Evolutionary conservation across 1,140 invertebrate genomes (phyloP).

Genomic region (Streblospio benedicti): DNA sequence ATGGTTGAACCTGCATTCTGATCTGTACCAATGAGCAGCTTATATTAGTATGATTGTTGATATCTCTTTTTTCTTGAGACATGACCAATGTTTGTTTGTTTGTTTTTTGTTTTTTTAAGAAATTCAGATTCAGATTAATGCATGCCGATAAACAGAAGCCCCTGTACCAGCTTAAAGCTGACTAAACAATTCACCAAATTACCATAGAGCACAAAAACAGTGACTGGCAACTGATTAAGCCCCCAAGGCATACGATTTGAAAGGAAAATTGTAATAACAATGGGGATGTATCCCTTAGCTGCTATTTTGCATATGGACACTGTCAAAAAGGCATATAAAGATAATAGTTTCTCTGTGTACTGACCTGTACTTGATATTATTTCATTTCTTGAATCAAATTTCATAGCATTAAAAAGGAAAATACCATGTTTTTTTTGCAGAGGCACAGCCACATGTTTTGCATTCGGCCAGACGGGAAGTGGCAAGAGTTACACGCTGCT

Average conservation of each 20-base stretch:
- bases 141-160: too few relatives aligned
- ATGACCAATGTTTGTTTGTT: too few relatives aligned
- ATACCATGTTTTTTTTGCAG: not conserved
- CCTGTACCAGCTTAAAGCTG: too few relatives aligned
- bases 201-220: not conserved
- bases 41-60: too few relatives aligned
- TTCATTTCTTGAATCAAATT: not conserved
- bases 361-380: not conserved
- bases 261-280: not conserved
- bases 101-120: too few relatives aligned
- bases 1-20: too few relatives aligned
- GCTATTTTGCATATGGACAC: not conserved
- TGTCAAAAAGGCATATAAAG: not conserved
- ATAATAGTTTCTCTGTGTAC: not conserved
- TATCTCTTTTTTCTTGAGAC: too few relatives aligned
- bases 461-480: slow-evolving; percentile 20
- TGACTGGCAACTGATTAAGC: not conserved
- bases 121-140: too few relatives aligned
- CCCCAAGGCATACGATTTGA: not conserved
- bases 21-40: too few relatives aligned
- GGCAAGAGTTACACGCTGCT: slow-evolving; percentile 20
- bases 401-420: not conserved
- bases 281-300: not conserved
- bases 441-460: slow-evolving; percentile 17
- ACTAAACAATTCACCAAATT: not conserved